phyloP scores from a whole-genome alignment of 2,113 vertebrate genomes.

The Coptodon rendalli region DNA sequence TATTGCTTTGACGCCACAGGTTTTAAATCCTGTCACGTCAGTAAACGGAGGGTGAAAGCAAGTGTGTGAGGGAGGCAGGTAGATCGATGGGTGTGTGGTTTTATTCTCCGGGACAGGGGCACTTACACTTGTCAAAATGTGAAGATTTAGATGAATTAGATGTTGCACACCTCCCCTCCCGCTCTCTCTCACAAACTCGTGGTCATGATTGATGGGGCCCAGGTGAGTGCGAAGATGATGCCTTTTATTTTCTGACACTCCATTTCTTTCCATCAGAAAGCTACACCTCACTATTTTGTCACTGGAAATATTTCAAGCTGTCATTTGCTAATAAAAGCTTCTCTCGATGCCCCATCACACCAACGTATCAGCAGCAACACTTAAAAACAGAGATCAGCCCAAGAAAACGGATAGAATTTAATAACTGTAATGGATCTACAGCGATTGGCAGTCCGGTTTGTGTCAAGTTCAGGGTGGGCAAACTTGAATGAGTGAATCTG shows the following conservation, averaged over 20 bases:
- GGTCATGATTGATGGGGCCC: not conserved
- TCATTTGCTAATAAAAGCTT: not conserved
- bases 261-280: not conserved
- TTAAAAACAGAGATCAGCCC: not conserved
- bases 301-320: not conserved
- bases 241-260: not conserved
- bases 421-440: not conserved
- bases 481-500: not conserved
- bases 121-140: not conserved
- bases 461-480: not conserved
- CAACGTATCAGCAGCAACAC: not conserved
- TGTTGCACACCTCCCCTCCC: not conserved
- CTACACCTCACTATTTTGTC: not conserved
- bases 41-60: not conserved
- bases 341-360: not conserved
- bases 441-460: not conserved
- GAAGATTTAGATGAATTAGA: not conserved
- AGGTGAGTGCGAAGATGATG: not conserved
- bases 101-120: not conserved
- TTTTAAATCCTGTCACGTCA: not conserved
- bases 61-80: not conserved
- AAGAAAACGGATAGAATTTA: not conserved
- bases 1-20: not conserved
- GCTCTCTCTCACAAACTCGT: not conserved
- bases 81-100: not conserved